These are phyloP conservation scores for Drosophila willistoni DNA, from an alignment of 1,140 invertebrate species.

Conservation along the genomic window DNA sequence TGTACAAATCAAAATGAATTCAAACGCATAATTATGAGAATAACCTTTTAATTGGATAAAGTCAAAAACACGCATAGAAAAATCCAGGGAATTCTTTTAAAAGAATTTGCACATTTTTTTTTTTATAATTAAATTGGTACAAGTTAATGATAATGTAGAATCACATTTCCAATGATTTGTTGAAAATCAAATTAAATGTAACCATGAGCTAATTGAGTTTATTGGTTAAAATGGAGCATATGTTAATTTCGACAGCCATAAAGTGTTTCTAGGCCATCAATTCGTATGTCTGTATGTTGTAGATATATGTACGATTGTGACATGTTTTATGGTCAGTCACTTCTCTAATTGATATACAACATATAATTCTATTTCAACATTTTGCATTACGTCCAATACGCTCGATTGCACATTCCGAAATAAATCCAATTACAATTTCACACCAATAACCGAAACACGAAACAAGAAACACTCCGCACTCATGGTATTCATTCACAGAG, in stretches of 20 bases:
- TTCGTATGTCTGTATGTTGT: not conserved
- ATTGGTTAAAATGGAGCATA: conserved; percentile 2
- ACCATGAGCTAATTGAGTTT: conserved; percentile 2
- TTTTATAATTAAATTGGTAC: too few species aligned
- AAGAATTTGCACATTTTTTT: too few species aligned
- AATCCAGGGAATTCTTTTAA: not conserved
- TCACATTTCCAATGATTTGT: not conserved
- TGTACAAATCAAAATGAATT: too few species aligned
- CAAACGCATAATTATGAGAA: too few species aligned
- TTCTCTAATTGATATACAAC: conserved; percentile 57
- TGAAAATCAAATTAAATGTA: not conserved
- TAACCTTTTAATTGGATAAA: too few species aligned
- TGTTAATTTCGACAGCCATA: conserved; percentile 1
- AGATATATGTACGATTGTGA: conserved; percentile 36
- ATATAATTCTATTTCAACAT: conserved; percentile 49
- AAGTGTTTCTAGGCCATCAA: conserved; percentile 10
- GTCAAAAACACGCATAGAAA: too few species aligned
- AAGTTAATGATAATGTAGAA: too few species aligned
- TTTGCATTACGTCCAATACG: conserved; percentile 58
- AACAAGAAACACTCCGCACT: not conserved
- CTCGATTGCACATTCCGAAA: conserved; percentile 66
- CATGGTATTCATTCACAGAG: not conserved
- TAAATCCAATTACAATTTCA: conserved; percentile 72
- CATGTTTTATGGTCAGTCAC: conserved; percentile 57
- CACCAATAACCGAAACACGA: conserved; percentile 32